phyloP scores from a whole-genome alignment of 2,888 invertebrate species.

The Apocheima hispidaria region DNA sequence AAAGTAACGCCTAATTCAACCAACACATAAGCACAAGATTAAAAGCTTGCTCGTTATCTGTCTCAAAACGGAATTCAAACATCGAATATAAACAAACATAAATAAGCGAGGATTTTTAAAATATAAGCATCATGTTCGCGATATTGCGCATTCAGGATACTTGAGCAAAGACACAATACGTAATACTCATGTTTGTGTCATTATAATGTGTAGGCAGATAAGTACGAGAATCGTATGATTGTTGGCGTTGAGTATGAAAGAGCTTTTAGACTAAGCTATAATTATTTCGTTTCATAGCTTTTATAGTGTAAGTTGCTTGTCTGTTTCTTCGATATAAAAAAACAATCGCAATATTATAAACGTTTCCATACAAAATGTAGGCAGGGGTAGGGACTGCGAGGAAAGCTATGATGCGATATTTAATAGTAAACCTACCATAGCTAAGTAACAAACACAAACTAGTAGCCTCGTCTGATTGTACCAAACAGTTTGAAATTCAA shows the following conservation, averaged over 20 bases:
- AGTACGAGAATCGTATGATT: neutral
- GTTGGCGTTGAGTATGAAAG: neutral
- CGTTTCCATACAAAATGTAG: neutral
- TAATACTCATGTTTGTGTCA: neutral
- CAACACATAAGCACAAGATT: neutral
- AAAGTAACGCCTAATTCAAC: no score
- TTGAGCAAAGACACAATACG: constrained; percentile 1
- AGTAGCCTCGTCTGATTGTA: no score
- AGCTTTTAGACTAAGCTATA: no score
- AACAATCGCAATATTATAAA: no score
- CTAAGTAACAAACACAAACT: no score
- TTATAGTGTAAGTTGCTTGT: no score
- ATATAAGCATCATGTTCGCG: neutral
- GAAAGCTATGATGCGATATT: no score
- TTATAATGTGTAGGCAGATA: neutral
- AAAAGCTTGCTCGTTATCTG: neutral
- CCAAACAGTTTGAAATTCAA: no score
- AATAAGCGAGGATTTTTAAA: neutral
- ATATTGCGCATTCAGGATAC: neutral
- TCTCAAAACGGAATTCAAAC: neutral
- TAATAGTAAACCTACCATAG: no score
- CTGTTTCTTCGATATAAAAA: no score
- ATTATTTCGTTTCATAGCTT: no score
- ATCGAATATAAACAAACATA: neutral
- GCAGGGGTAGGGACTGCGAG: no score